Percentiles rank a stretch among this genome's conserved stretches.
Evolutionary conservation across 2,888 invertebrate genomes (phyloP).

Genomic region (Lasius platythorax): DNA sequence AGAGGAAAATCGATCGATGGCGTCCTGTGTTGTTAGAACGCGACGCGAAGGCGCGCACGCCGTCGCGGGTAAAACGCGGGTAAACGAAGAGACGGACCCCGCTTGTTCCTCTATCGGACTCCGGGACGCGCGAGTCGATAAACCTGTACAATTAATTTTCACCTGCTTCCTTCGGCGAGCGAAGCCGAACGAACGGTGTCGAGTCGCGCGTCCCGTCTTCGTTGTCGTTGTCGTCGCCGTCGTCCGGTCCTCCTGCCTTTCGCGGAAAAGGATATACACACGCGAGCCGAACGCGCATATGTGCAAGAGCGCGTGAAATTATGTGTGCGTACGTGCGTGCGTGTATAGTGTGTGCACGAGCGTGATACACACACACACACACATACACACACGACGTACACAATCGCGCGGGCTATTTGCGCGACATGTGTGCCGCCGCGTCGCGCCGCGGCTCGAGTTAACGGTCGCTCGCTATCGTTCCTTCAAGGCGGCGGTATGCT

Average conservation of each 20-base stretch:
- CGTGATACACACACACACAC: not conserved
- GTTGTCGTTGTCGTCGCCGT: not conserved
- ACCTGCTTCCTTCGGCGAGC: slow-evolving; percentile 77
- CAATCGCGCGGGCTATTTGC: slow-evolving; percentile 51
- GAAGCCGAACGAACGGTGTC: not conserved
- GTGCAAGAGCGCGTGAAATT: not conserved
- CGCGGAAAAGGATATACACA: slow-evolving; percentile 68
- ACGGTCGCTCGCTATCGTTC: slow-evolving; percentile 69
- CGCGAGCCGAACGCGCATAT: not conserved
- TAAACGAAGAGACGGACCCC: slow-evolving; percentile 44
- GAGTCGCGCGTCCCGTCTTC: not conserved
- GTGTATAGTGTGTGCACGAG: not conserved
- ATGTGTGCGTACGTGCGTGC: not conserved
- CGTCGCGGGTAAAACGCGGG: slow-evolving; percentile 60
- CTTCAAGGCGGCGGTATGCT: slow-evolving; percentile 58
- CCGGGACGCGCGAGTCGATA: slow-evolving; percentile 64
- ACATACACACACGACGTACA: not conserved
- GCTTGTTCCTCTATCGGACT: not conserved
- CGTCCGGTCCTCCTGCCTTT: slow-evolving; percentile 53
- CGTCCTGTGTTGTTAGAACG: slow-evolving; percentile 74
- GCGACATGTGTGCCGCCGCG: slow-evolving; percentile 58
- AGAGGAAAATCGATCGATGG: slow-evolving; percentile 79
- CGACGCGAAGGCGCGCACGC: slow-evolving; percentile 74
- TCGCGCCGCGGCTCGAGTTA: slow-evolving; percentile 62
- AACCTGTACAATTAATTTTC: slow-evolving; percentile 83